A percentile compares a stretch with the other conserved stretches of the same genome.
phyloP scores from a whole-genome alignment of 2,113 vertebrate species.

The Cyprinodon variegatus region DNA sequence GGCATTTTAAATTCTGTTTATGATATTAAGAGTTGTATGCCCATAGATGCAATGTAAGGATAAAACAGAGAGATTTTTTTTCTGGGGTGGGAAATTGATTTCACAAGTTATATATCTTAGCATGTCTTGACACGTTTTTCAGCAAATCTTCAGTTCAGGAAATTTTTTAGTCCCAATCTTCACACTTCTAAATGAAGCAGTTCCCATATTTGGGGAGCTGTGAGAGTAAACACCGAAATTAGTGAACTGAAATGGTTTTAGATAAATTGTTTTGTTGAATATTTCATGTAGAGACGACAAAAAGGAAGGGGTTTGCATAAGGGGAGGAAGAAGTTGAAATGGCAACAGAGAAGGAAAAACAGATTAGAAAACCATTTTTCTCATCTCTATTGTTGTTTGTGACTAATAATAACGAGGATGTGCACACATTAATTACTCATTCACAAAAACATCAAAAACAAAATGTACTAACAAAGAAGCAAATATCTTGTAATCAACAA shows the following conservation, averaged over 20 bases:
- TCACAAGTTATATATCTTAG: conserved; percentile 14
- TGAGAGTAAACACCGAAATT: conserved; percentile 38
- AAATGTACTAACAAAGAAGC: conserved; percentile 59
- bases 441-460: conserved; percentile 63
- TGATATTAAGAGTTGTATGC: no score
- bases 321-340: conserved; percentile 3
- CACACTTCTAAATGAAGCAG: conserved; percentile 17
- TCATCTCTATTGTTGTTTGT: conserved; percentile 63
- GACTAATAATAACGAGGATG: conserved; percentile 69
- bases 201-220: conserved; percentile 4
- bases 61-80: conserved; percentile 2
- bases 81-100: conserved; percentile 7
- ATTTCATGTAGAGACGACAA: conserved; percentile 26
- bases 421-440: conserved; percentile 65
- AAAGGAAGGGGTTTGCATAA: conserved; percentile 19
- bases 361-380: conserved; percentile 56
- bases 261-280: conserved; percentile 39
- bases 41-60: not conserved
- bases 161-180: conserved; percentile 27
- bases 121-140: conserved; percentile 26
- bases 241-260: conserved; percentile 22
- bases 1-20: no score
- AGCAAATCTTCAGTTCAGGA: conserved; percentile 28
- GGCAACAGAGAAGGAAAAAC: conserved; percentile 35
- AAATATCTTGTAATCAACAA: conserved; percentile 73